Evolutionary conservation across 92 coral and sea anemone genomes (phyloP).

Genomic region (Actinostola sp.): DNA sequence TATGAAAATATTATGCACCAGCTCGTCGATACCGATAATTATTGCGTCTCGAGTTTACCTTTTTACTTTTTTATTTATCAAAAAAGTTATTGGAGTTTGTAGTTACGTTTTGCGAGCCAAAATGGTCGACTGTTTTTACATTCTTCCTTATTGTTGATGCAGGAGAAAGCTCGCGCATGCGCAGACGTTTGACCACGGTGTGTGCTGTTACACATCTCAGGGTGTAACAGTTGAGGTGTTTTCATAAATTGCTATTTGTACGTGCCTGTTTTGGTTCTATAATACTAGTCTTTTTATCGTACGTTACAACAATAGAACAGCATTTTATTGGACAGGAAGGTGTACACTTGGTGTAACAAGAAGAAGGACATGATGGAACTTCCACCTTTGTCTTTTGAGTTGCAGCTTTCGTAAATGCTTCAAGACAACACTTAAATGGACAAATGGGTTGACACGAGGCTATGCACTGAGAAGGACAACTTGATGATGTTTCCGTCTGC

Average conservation of each 20-base stretch:
- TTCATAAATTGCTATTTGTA: not conserved
- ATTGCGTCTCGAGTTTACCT: no score
- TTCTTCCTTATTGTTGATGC: no score
- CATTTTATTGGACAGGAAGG: conserved; percentile 48
- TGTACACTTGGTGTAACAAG: conserved; percentile 27
- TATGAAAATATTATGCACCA: no score
- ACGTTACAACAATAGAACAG: conserved; percentile 42
- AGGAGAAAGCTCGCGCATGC: no score
- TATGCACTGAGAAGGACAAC: conserved; percentile 28
- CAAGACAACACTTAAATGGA: conserved; percentile 40
- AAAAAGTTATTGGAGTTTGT: no score
- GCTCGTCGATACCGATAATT: no score
- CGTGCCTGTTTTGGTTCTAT: not conserved
- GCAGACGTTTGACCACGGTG: no score
- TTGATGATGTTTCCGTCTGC: not conserved
- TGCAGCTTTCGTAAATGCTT: conserved; percentile 31
- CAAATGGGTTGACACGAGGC: conserved; percentile 32
- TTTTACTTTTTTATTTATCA: no score
- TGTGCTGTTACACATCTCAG: no score
- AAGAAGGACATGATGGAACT: conserved; percentile 5
- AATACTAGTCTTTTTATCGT: conserved; percentile 38
- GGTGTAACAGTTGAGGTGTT: not conserved
- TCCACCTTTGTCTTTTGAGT: not conserved
- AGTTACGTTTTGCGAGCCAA: no score
- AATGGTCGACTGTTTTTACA: no score